Conservation (phyloP, 1,140 invertebrate species). For the Trichonephila clavipes region DNA sequence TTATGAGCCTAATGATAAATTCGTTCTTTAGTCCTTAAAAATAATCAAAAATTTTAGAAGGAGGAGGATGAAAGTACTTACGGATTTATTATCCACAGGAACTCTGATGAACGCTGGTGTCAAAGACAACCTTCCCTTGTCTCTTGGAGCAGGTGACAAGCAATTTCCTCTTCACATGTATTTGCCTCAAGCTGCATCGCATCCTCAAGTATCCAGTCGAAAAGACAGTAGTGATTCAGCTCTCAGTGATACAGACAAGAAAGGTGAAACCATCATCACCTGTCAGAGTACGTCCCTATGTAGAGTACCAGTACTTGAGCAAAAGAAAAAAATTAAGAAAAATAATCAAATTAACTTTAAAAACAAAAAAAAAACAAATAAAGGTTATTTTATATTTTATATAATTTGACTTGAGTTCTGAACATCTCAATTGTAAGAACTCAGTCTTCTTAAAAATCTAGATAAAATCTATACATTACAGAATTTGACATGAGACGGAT, state of each 20-base stretch:
- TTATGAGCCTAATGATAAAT: too few species aligned
- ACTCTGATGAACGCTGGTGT: constrained; percentile 55
- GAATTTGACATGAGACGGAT: too few species aligned
- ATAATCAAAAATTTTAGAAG: too few species aligned
- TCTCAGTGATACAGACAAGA: constrained; percentile 74
- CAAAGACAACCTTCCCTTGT: constrained; percentile 46
- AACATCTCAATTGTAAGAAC: too few species aligned
- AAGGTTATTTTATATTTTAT: too few species aligned
- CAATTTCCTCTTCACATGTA: constrained; percentile 72
- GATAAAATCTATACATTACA: too few species aligned
- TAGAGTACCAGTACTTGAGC: not conserved
- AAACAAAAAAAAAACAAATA: too few species aligned
- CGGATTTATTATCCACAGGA: not conserved
- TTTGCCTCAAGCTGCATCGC: constrained; percentile 46
- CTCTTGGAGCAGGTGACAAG: constrained; percentile 32
- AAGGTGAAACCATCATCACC: constrained; percentile 71
- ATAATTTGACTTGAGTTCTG: too few species aligned
- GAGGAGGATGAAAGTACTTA: too few species aligned
- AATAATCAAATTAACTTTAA: not conserved
- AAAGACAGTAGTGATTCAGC: constrained; percentile 68
- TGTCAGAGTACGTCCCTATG: constrained; percentile 64
- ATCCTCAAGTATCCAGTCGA: constrained; percentile 10
- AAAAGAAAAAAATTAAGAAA: not conserved
- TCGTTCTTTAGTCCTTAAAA: too few species aligned
- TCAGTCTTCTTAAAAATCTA: too few species aligned